These are phyloP conservation scores for Saguinus imperator DNA, from an alignment of 2,113 vertebrate genomes.

Conservation along the genomic window DNA sequence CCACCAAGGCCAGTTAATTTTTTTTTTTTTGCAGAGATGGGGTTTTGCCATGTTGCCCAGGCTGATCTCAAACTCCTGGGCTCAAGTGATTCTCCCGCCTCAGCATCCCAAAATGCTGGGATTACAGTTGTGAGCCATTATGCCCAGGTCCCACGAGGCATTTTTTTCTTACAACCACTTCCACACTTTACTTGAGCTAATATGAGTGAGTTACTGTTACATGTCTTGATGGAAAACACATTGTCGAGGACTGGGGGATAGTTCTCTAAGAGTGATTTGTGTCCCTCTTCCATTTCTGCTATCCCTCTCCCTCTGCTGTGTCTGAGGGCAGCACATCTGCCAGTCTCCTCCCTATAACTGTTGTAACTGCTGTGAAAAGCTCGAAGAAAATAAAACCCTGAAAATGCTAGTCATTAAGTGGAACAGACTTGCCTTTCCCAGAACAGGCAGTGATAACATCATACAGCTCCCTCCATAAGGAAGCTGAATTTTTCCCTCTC, in stretches of 20 bases:
- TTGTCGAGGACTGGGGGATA: neutral
- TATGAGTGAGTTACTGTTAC: neutral
- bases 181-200: neutral
- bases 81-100: no score
- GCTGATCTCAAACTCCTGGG: no score
- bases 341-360: neutral
- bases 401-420: neutral
- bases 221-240: conserved; percentile 14
- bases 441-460: conserved; percentile 58
- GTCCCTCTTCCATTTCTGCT: neutral
- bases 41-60: no score
- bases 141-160: neutral
- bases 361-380: neutral
- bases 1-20: no score
- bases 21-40: no score
- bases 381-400: neutral
- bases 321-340: neutral
- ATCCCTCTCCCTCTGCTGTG: neutral
- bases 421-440: conserved; percentile 19
- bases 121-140: no score
- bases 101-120: no score
- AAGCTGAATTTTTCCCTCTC: conserved; percentile 73
- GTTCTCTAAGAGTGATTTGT: neutral
- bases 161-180: neutral
- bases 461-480: conserved; percentile 62